phyloP scores from a whole-genome alignment of 1,140 invertebrate species.

The Bombus soroeensis region DNA sequence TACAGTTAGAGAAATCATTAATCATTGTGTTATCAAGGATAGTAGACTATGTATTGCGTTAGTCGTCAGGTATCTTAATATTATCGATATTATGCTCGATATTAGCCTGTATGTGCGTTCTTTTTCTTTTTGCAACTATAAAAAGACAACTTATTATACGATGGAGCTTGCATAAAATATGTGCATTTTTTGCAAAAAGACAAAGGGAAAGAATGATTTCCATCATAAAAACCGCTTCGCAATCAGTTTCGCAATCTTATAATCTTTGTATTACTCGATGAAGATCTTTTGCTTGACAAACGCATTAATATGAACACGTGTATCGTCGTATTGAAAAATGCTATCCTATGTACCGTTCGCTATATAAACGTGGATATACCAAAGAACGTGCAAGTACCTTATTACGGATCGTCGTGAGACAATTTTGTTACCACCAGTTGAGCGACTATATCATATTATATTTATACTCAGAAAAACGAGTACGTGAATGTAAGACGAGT shows the following conservation, averaged over 20 bases:
- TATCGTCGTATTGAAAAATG: slow-evolving; percentile 26
- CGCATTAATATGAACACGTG: background rate
- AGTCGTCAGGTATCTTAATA: background rate
- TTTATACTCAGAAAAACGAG: slow-evolving; percentile 40
- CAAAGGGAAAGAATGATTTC: background rate
- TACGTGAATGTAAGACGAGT: slow-evolving; percentile 7
- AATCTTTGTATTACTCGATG: background rate
- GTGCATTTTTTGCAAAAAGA: background rate
- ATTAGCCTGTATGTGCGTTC: slow-evolving; percentile 9
- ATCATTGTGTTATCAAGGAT: background rate
- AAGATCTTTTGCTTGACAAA: background rate
- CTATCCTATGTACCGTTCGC: slow-evolving; percentile 23
- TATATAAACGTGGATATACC: slow-evolving; percentile 45
- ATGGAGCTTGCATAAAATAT: background rate
- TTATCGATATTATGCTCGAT: slow-evolving; percentile 12
- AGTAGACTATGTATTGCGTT: background rate
- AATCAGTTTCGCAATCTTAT: background rate
- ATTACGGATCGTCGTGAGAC: slow-evolving; percentile 1
- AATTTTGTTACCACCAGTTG: slow-evolving; percentile 45
- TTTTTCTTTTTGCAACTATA: background rate
- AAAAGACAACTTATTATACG: background rate
- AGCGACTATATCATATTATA: slow-evolving; percentile 18
- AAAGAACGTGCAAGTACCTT: slow-evolving; percentile 52
- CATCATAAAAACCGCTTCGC: background rate
- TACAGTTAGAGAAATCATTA: background rate